These are phyloP conservation scores for Diarsia dahlii DNA, from an alignment of 2,888 invertebrate species.

Conservation along the genomic window DNA sequence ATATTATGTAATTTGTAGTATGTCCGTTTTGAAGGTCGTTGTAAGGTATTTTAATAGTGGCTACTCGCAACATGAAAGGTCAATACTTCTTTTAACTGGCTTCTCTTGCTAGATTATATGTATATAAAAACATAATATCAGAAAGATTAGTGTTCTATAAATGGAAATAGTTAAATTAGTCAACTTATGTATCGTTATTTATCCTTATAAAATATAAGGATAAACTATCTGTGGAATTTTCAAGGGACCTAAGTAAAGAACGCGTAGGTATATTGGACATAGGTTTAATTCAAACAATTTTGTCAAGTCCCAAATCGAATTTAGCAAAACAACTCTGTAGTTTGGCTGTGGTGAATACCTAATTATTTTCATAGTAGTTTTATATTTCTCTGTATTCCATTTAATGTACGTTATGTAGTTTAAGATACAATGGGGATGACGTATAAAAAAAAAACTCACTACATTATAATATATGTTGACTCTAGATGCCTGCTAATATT, in stretches of 20 bases:
- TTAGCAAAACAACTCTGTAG: no score
- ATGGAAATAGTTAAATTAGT: background rate
- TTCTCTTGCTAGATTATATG: background rate
- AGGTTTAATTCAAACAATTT: no score
- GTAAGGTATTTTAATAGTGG: background rate
- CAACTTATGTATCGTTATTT: background rate
- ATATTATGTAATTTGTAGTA: background rate
- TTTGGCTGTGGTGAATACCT: no score
- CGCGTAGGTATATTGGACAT: constrained; percentile 23
- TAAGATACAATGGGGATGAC: no score
- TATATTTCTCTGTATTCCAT: no score
- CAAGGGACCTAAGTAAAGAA: background rate
- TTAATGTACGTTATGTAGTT: no score
- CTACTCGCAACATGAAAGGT: background rate
- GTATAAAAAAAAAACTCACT: no score
- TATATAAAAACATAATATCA: background rate
- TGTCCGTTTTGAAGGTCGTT: background rate
- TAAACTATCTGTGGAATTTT: constrained; percentile 8
- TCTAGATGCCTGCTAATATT: background rate
- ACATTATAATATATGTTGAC: constrained; percentile 1
- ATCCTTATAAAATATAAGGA: background rate
- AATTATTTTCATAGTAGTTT: no score
- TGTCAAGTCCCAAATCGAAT: no score
- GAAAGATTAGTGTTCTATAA: background rate
- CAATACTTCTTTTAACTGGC: background rate